These are phyloP conservation scores for Phylloscopus trochilus DNA, from an alignment of 2,113 vertebrate genomes.

Conservation along the genomic window DNA sequence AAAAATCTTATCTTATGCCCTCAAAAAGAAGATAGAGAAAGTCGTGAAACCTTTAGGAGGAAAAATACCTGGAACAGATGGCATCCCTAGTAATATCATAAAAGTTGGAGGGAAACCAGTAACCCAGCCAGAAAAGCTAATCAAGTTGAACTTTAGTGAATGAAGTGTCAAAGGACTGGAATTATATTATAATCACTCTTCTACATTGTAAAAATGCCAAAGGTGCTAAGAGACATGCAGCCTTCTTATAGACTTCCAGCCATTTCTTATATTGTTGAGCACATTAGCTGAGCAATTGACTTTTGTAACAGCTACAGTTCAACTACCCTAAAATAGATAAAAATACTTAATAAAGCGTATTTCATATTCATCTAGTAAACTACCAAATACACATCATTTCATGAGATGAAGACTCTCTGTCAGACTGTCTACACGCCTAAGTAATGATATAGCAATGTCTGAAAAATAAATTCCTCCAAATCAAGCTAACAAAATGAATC, in stretches of 20 bases:
- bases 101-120: constrained; percentile 42
- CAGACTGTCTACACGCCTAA: neutral
- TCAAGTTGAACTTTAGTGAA: constrained; percentile 36
- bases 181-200: constrained; percentile 31
- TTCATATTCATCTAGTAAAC: neutral
- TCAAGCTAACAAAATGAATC: neutral
- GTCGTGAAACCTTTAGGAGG: neutral
- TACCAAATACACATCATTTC: neutral
- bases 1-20: neutral
- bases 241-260: neutral
- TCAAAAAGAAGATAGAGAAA: neutral
- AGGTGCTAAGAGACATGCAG: neutral
- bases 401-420: neutral
- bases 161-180: constrained; percentile 5
- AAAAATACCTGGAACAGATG: constrained; percentile 55
- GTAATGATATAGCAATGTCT: neutral
- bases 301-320: neutral
- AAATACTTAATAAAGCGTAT: neutral
- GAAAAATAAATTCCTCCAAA: constrained; percentile 8
- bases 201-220: constrained; percentile 1
- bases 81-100: constrained; percentile 22
- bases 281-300: constrained; percentile 1
- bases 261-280: neutral
- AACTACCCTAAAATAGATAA: neutral
- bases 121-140: constrained; percentile 31